Evolutionary conservation across 2,797 vertebrate genomes (phyloP).

Genomic region (Oreortyx pictus): DNA sequence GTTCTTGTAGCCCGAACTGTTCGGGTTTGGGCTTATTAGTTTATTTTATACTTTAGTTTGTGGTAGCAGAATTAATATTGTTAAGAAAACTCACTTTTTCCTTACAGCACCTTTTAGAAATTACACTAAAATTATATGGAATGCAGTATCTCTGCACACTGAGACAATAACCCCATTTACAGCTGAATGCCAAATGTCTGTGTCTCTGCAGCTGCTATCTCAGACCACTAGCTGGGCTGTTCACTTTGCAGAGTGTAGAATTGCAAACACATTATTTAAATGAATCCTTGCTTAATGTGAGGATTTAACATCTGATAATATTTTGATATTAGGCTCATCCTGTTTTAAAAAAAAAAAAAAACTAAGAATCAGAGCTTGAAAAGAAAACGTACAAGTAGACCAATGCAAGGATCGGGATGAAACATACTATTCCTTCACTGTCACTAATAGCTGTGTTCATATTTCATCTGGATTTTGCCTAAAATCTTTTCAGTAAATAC

Average conservation of each 20-base stretch:
- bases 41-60: background rate
- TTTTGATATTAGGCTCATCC: background rate
- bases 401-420: background rate
- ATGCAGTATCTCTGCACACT: background rate
- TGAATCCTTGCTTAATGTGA: background rate
- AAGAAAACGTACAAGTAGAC: background rate
- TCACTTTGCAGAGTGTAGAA: background rate
- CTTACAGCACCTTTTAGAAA: background rate
- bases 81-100: background rate
- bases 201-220: background rate
- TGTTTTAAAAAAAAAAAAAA: background rate
- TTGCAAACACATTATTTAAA: background rate
- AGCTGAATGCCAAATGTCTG: background rate
- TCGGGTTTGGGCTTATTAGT: background rate
- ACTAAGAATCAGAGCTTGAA: background rate
- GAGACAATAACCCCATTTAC: background rate
- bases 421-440: background rate
- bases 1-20: background rate
- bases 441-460: background rate
- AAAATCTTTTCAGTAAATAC: background rate
- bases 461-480: constrained; percentile 8
- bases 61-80: background rate
- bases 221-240: background rate
- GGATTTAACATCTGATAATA: background rate
- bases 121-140: background rate